Percentiles rank a stretch among this genome's conserved stretches.
These are phyloP conservation scores for Ectropis crepuscularia DNA, from an alignment of 2,888 invertebrate species.

Conservation along the genomic window DNA sequence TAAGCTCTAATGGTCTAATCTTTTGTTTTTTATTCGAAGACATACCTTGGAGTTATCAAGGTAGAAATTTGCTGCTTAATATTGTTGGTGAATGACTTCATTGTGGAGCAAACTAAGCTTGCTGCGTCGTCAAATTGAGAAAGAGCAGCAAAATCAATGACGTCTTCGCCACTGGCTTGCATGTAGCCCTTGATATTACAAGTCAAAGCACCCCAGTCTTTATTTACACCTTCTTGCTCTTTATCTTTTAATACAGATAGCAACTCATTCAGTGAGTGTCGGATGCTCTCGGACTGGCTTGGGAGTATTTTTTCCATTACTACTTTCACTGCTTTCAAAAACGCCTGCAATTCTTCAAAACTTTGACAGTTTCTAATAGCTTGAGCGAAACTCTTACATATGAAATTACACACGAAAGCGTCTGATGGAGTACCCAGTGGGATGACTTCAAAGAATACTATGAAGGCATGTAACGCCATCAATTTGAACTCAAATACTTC, in stretches of 20 bases:
- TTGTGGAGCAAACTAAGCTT: conserved; percentile 46
- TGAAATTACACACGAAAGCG: conserved; percentile 83
- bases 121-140: conserved; percentile 31
- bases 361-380: conserved; percentile 71
- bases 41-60: conserved; percentile 69
- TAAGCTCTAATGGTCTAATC: not conserved
- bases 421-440: conserved; percentile 73
- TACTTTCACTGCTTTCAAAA: conserved; percentile 70
- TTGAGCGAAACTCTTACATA: conserved; percentile 80
- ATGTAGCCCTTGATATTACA: conserved; percentile 77
- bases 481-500: conserved; percentile 80
- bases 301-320: conserved; percentile 75
- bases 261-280: conserved; percentile 78
- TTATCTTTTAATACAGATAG: conserved; percentile 81
- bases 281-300: conserved; percentile 66
- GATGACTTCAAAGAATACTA: conserved; percentile 77
- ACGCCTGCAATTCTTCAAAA: conserved; percentile 56
- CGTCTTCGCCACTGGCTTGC: conserved; percentile 69
- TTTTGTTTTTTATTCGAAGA: not conserved
- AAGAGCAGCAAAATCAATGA: conserved; percentile 62
- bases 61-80: conserved; percentile 58
- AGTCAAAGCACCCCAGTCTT: conserved; percentile 73
- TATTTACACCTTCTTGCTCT: conserved; percentile 58
- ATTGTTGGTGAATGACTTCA: conserved; percentile 56
- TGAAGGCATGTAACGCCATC: conserved; percentile 83